phyloP scores from a whole-genome alignment of 1,140 invertebrate species.

The Streblospio benedicti region DNA sequence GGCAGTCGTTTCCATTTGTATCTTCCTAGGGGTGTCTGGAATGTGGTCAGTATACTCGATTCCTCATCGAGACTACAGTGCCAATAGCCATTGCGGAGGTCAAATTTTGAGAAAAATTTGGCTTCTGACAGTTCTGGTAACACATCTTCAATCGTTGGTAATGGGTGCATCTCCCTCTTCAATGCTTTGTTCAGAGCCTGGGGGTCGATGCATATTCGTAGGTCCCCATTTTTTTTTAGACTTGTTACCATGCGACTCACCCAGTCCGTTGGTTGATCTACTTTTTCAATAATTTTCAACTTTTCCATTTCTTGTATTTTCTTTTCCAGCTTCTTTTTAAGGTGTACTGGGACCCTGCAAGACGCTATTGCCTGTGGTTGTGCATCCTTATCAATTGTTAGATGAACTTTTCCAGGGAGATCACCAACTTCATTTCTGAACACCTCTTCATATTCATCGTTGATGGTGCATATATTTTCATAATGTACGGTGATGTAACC shows the following conservation, averaged over 20 bases:
- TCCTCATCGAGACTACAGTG: conserved; percentile 23
- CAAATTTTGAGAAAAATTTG: conserved; percentile 24
- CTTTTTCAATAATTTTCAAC: no score
- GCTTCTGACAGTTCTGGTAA: conserved; percentile 22
- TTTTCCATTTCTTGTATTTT: no score
- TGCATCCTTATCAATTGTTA: no score
- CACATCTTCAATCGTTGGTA: conserved; percentile 26
- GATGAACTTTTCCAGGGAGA: no score
- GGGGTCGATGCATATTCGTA: conserved; percentile 27
- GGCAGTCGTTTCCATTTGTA: conserved; percentile 22
- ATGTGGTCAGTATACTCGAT: conserved; percentile 24
- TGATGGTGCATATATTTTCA: no score
- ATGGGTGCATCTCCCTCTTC: conserved; percentile 15
- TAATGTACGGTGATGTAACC: no score
- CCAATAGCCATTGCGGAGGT: conserved; percentile 24
- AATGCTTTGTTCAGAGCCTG: conserved; percentile 24
- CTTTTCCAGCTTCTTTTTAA: no score
- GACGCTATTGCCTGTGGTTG: no score
- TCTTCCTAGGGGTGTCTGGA: conserved; percentile 20
- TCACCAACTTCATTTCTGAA: no score
- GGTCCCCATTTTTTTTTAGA: conserved; percentile 17
- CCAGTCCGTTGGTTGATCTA: neutral
- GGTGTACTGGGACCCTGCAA: no score
- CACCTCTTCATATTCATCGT: no score
- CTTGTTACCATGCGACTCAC: conserved; percentile 6